Conservation (phyloP, 2,888 invertebrate species). For the Rhingia rostrata region DNA sequence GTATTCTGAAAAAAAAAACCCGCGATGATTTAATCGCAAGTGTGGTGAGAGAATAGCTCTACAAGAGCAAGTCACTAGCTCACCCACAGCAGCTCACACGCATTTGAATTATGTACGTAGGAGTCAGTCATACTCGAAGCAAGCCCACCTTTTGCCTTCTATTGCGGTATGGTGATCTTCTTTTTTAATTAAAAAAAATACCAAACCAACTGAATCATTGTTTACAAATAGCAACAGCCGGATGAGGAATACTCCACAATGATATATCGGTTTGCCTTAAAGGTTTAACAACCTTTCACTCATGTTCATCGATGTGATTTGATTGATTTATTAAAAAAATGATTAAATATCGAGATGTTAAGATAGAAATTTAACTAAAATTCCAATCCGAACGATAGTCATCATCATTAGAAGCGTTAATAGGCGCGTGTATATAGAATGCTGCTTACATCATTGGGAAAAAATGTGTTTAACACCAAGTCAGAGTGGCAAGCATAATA, state of each 20-base stretch:
- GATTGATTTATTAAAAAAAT: constrained; percentile 52
- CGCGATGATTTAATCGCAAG: constrained; percentile 52
- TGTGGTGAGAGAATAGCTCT: constrained; percentile 38
- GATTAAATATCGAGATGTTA: constrained; percentile 39
- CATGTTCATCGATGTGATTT: background rate
- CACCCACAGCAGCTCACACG: constrained; percentile 1
- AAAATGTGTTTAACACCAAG: constrained; percentile 51
- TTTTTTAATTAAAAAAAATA: background rate
- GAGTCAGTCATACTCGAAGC: constrained; percentile 18
- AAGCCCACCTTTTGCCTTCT: constrained; percentile 13
- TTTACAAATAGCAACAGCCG: constrained; percentile 17
- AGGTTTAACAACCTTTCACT: constrained; percentile 63
- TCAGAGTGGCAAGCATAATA: constrained; percentile 1
- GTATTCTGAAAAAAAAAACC: constrained; percentile 24
- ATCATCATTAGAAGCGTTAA: background rate
- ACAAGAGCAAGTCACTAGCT: constrained; percentile 15
- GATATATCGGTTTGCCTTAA: constrained; percentile 17
- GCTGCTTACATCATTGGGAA: constrained; percentile 58
- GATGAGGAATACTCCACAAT: constrained; percentile 24
- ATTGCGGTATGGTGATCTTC: background rate
- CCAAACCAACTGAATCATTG: constrained; percentile 42
- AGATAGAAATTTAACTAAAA: background rate
- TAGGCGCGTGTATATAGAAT: constrained; percentile 29
- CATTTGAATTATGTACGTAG: constrained; percentile 26
- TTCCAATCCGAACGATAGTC: constrained; percentile 2